A percentile compares a stretch with the other conserved stretches of the same genome.
Conservation (phyloP, 64 coral and sea anemone genomes). For the Dendronephthya gigantea region DNA sequence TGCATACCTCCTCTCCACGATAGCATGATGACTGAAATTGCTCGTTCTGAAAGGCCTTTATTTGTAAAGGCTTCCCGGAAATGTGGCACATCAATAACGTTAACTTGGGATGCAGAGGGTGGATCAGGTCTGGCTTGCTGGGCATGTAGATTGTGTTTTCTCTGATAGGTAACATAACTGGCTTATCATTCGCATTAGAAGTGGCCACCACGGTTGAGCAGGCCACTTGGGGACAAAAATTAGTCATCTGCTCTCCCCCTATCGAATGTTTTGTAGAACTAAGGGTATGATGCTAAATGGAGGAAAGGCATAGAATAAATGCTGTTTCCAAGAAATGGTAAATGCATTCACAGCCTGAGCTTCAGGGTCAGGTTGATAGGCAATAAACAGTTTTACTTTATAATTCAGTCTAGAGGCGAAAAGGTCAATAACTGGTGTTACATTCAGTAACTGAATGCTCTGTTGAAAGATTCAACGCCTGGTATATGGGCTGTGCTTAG, state of each 20-base stretch:
- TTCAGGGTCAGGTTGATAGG: conserved; percentile 19
- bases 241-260: not conserved
- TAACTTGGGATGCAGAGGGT: not conserved
- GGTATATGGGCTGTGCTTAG: not conserved
- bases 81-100: not conserved
- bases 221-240: conserved; percentile 17
- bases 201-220: conserved; percentile 19
- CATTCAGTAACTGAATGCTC: not conserved
- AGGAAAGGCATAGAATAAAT: not conserved
- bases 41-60: conserved; percentile 20
- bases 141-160: conserved; percentile 1
- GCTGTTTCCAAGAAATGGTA: not conserved
- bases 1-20: too few species aligned
- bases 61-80: not conserved
- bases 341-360: not conserved
- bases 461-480: not conserved
- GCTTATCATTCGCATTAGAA: not conserved
- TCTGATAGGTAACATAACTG: conserved; percentile 8
- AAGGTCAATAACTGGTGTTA: conserved; percentile 15
- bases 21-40: not conserved
- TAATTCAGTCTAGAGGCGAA: not conserved
- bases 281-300: conserved; percentile 13
- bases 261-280: conserved; percentile 7
- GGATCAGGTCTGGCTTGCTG: not conserved
- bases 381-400: conserved; percentile 8